Evolutionary conservation across 2,888 invertebrate genomes (phyloP).

Genomic region (Epicampocera succincta): DNA sequence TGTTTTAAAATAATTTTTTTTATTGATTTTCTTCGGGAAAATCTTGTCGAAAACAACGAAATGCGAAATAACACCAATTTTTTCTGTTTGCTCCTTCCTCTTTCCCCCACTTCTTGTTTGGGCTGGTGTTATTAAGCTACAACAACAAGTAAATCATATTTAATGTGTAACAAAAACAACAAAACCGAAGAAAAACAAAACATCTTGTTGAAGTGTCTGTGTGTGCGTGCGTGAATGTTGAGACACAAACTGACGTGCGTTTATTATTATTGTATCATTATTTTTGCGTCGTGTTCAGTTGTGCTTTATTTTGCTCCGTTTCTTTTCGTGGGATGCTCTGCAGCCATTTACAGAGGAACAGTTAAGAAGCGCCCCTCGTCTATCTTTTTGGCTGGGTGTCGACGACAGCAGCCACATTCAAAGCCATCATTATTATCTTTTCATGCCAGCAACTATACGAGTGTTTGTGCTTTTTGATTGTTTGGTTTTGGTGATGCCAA

Average conservation of each 20-base stretch:
- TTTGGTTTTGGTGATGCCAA: conserved; percentile 33
- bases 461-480: conserved; percentile 5
- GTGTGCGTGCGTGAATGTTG: conserved; percentile 8
- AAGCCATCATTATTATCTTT: not conserved
- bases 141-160: conserved; percentile 27
- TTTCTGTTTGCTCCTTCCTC: conserved; percentile 7
- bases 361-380: conserved; percentile 20
- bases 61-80: not conserved
- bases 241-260: conserved; percentile 37
- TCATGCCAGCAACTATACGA: not conserved
- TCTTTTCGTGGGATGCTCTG: conserved; percentile 34
- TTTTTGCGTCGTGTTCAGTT: conserved; percentile 7
- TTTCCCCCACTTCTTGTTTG: not conserved
- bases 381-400: conserved; percentile 12
- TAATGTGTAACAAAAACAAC: conserved; percentile 9
- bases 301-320: conserved; percentile 15
- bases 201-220: not conserved
- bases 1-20: conserved; percentile 14
- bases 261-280: conserved; percentile 46
- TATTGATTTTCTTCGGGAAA: conserved; percentile 52
- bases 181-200: not conserved
- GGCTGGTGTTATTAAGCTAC: conserved; percentile 16
- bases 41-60: not conserved
- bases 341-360: conserved; percentile 42
- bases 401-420: not conserved